Evolutionary conservation across 1,140 invertebrate species (phyloP).

Genomic region (Drosophila kurseongensis): DNA sequence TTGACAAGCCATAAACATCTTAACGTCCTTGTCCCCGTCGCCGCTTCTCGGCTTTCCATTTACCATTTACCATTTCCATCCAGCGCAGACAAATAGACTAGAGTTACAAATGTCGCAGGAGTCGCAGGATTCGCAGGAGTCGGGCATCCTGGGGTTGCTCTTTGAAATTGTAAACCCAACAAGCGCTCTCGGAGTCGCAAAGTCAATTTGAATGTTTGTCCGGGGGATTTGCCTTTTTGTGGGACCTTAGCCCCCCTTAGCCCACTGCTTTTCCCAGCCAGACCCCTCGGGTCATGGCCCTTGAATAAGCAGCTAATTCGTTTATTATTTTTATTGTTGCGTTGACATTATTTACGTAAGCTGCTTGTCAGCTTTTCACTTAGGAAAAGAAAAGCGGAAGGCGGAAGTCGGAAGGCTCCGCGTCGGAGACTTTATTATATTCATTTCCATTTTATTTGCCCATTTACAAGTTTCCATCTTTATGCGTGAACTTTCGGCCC

Average conservation of each 20-base stretch:
- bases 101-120: constrained; percentile 31
- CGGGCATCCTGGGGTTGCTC: constrained; percentile 1
- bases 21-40: constrained; percentile 66
- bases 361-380: constrained; percentile 81
- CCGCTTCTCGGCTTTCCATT: background rate
- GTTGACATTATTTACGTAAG: constrained; percentile 83
- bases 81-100: constrained; percentile 68
- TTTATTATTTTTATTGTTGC: constrained; percentile 83
- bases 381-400: constrained; percentile 18
- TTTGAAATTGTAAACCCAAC: constrained; percentile 39
- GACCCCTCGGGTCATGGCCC: constrained; percentile 27
- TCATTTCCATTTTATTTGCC: constrained; percentile 82
- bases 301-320: constrained; percentile 80
- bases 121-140: constrained; percentile 8
- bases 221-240: constrained; percentile 48
- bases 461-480: constrained; percentile 74
- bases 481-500: constrained; percentile 26
- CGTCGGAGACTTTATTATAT: constrained; percentile 68
- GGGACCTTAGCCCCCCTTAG: constrained; percentile 6
- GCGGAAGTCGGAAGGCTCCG: constrained; percentile 23
- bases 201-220: constrained; percentile 79
- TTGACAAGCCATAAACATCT: constrained; percentile 83
- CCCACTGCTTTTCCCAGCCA: background rate
- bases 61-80: constrained; percentile 7
- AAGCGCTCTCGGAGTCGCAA: constrained; percentile 60